A percentile compares a stretch with the other conserved stretches of the same genome.
phyloP scores from a whole-genome alignment of 1,140 invertebrate genomes.

The Eubasilissa regina region DNA sequence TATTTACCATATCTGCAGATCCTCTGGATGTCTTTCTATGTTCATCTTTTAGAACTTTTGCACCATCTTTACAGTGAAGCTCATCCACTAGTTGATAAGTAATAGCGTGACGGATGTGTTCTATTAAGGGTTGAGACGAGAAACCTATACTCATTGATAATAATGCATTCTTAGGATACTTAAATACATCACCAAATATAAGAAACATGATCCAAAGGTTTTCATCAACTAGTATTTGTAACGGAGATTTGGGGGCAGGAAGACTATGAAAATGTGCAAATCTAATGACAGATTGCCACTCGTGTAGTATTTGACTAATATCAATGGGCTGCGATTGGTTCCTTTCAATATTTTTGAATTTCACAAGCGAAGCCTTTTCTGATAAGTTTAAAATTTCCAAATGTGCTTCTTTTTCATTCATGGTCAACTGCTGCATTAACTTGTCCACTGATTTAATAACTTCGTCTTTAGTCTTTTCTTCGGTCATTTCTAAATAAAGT shows the following conservation, averaged over 20 bases:
- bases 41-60: constrained; percentile 66
- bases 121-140: constrained; percentile 69
- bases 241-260: constrained; percentile 71
- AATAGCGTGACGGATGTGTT: constrained; percentile 74
- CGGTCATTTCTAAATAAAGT: constrained; percentile 62
- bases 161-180: constrained; percentile 76
- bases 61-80: constrained; percentile 63
- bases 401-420: constrained; percentile 66
- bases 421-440: constrained; percentile 66
- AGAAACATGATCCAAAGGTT: constrained; percentile 79
- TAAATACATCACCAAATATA: constrained; percentile 76
- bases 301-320: constrained; percentile 64
- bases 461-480: constrained; percentile 64
- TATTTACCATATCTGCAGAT: constrained; percentile 67
- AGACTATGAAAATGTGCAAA: constrained; percentile 74
- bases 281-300: constrained; percentile 75
- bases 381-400: constrained; percentile 67
- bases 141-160: constrained; percentile 71
- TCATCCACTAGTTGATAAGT: constrained; percentile 67
- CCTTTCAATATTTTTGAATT: constrained; percentile 43
- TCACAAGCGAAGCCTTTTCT: constrained; percentile 62
- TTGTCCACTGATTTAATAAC: constrained; percentile 66
- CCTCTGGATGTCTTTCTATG: constrained; percentile 65
- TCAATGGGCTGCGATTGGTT: constrained; percentile 52
- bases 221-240: constrained; percentile 72